These are phyloP conservation scores for Romanogobio albipinnatus DNA, from an alignment of 2,113 vertebrate genomes.

Conservation along the genomic window DNA sequence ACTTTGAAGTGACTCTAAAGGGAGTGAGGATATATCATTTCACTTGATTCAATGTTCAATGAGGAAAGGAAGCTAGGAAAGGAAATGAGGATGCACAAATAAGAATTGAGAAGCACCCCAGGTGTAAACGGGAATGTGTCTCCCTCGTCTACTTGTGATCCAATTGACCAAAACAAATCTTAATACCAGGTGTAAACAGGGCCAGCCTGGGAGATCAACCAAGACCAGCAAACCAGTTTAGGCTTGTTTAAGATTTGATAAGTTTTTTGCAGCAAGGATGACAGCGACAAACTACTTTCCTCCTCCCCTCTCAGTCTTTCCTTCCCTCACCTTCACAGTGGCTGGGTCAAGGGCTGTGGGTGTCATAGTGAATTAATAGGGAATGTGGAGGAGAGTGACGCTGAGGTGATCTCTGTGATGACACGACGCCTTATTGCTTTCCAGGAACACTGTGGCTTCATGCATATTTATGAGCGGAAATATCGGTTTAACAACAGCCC, in stretches of 20 bases:
- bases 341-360: slow-evolving; percentile 64
- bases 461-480: slow-evolving; percentile 78
- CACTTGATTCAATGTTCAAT: too few species aligned
- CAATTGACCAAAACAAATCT: too few species aligned
- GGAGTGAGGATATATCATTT: too few species aligned
- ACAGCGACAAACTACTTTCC: background rate
- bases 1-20: too few species aligned
- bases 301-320: background rate
- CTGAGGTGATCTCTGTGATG: slow-evolving; percentile 71
- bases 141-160: too few species aligned
- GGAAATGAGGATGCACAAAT: too few species aligned
- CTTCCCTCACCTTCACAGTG: slow-evolving; percentile 34
- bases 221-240: slow-evolving; percentile 6
- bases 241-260: background rate
- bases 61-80: too few species aligned
- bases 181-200: too few species aligned
- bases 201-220: background rate
- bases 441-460: slow-evolving; percentile 66
- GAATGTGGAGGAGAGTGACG: slow-evolving; percentile 66
- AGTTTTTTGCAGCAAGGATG: background rate
- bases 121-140: too few species aligned
- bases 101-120: too few species aligned
- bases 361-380: slow-evolving; percentile 73
- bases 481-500: slow-evolving; percentile 68
- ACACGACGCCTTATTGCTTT: slow-evolving; percentile 77